A percentile compares a stretch with the other conserved stretches of the same genome.
Conservation (phyloP, 2,888 invertebrate species). For the Alviniconcha strummeri region DNA sequence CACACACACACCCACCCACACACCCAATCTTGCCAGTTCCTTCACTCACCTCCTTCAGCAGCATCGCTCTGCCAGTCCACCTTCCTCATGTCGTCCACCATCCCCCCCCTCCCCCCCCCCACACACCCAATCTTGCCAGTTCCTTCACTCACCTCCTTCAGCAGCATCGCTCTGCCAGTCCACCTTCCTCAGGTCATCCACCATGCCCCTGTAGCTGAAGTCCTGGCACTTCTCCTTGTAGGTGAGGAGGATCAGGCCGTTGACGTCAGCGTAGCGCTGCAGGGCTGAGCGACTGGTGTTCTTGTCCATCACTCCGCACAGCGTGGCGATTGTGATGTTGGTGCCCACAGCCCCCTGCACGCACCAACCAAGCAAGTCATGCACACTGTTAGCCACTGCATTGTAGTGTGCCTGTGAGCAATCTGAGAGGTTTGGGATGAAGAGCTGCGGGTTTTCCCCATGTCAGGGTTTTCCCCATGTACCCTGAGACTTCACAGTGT, state of each 20-base stretch:
- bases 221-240: conserved; percentile 86
- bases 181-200: conserved; percentile 77
- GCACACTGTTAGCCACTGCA: too few relatives aligned
- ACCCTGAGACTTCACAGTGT: too few relatives aligned
- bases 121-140: too few relatives aligned
- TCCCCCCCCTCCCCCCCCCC: conserved; percentile 52
- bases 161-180: conserved; percentile 80
- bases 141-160: conserved; percentile 77
- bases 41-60: conserved; percentile 77
- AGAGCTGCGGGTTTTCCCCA: too few relatives aligned
- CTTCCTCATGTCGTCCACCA: conserved; percentile 78
- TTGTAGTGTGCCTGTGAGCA: too few relatives aligned
- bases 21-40: too few relatives aligned
- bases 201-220: conserved; percentile 81
- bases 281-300: conserved; percentile 69
- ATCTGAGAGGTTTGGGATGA: too few relatives aligned
- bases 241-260: conserved; percentile 81
- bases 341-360: conserved; percentile 75
- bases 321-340: conserved; percentile 86
- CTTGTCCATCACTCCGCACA: conserved; percentile 83
- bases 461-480: too few relatives aligned
- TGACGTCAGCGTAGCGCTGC: conserved; percentile 84
- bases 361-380: conserved; percentile 44
- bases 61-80: conserved; percentile 79
- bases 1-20: too few relatives aligned